These are phyloP conservation scores for Aurelia sp. DNA, from an alignment of 30 jellyfish, hydroid and myxozoan species.

Conservation along the genomic window DNA sequence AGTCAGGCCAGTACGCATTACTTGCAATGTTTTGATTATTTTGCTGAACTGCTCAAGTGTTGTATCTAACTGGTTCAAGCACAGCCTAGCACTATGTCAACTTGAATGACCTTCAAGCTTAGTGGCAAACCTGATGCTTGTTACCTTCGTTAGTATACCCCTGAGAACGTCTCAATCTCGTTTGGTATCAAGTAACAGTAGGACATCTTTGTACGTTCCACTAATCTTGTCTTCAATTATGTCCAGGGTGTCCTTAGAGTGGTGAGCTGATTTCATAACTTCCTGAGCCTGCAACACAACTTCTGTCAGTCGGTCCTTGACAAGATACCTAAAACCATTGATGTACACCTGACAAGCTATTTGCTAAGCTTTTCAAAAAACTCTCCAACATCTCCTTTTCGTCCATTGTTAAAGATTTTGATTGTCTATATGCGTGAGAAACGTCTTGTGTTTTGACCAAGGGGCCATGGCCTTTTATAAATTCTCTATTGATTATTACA, in stretches of 20 bases:
- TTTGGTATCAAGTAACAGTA: neutral
- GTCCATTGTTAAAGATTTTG: too few species aligned
- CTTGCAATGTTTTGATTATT: neutral
- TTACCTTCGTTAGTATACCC: neutral
- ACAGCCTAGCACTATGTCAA: neutral
- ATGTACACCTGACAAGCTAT: neutral
- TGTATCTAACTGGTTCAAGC: neutral
- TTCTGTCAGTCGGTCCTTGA: neutral
- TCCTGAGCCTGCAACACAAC: neutral
- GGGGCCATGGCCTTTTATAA: too few species aligned
- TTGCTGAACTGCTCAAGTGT: neutral
- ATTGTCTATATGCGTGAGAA: too few species aligned
- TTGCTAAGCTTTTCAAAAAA: too few species aligned
- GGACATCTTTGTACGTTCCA: neutral
- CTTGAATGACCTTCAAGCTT: slow-evolving; percentile 6
- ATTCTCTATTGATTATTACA: too few species aligned
- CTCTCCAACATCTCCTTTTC: too few species aligned
- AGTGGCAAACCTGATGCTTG: neutral
- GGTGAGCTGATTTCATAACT: neutral
- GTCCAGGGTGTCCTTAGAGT: neutral
- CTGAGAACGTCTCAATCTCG: neutral
- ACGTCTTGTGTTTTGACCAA: too few species aligned
- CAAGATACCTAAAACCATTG: neutral
- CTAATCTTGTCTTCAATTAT: neutral
- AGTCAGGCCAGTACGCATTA: neutral